Base-by-base conservation (phyloP, 2,888 invertebrate genomes). In the Automeris io region DNA sequence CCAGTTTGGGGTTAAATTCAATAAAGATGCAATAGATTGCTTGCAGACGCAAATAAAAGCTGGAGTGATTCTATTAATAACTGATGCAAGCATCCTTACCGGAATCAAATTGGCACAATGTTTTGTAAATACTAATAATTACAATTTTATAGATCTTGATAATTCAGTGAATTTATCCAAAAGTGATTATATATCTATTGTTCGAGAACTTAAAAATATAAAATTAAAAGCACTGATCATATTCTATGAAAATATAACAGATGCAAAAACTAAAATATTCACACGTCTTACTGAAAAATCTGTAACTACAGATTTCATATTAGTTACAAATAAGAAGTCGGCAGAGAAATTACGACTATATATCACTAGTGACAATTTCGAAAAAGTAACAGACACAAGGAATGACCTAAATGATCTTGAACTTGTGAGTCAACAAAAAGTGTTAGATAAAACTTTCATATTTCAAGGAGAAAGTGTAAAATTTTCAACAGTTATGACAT, bases 101-200 rank as follows among this genome's bases (percentile, higher is more conserved):
- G 16, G 34, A 23, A 16, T 23, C 11, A 34, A 34, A 11, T n/a
- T 34, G 9, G 16, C 3, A 16, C 34, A 34, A 18, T 24, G 9
- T 3, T 24, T 23, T 12, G 16, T 16, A 2, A 16, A 22, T 7
- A 16, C 11, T 6, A 13, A 24, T n/a, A 9, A 34, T 4, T 34
- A 18, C 9, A 13, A 8, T 8, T 34, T 34, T 24, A 13, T 34
- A 24, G 34, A 34, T n/a, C n/a, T 34, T 3, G 22, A 34, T 18
- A 16, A 34, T 18, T 16, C 16, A 5, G 4, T 9, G 7, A 16
- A 16, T 16, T 6, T 34, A 4, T 34, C 34, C 4, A 22, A 22
- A 18, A 34, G 23, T 6, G 22, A 23, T n/a, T 23, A 16, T 9
- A 12, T 9, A 23, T n/a, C 16, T 13, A 16, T 34, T n/a, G 13